Evolutionary conservation across 1,140 invertebrate genomes (phyloP), one percentile per base, ranked within the genome.

Genomic region (Piezodorus guildinii): DNA sequence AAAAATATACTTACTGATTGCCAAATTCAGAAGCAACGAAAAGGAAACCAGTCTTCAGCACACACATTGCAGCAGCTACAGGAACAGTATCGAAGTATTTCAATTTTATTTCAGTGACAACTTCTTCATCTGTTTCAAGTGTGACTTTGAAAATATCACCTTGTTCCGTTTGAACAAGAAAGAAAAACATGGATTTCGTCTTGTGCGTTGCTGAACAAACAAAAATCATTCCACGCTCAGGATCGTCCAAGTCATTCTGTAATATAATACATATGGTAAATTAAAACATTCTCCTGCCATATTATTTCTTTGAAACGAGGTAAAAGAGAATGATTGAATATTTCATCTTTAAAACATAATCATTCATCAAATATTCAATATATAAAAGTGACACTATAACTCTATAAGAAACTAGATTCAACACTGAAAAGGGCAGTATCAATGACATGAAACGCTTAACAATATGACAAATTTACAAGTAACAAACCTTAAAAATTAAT

Each of bases 81-180:
- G 97, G 94, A 3, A 98, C 94, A 19, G 97, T 99, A 72, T 99
- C 97, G 77, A 99, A 99, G 77, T 99, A 99, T 74, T 99, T 99
- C 1, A 99, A 75, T 73, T 96, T 95, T 63, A 99, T 98, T 79
- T 99, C 96, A 0, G 94, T 98, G 0, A 99, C 95, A 79, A 98
- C 91, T 72, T 99, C 96, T 69, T 96, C 94, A 77, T 96, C 92
- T 21, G 89, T 92, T 76, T 98, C 95, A n/a, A 99, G 78, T 0
- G 95, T 99, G n/a, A 96, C 91, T 77, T 98, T 98, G 71, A 98
- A 98, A 60, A 98, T 93, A 74, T 97, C 94, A 2, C 94, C 94
- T 73, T 96, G 90, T 75, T 99, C 97, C 12, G 96, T 91, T 77
- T 92, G 89, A 58, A 91, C 87, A 66, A 94, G 75, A 73, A 95